Conservation (phyloP, 2,888 invertebrate species). For the Drosophila mercatorum region DNA sequence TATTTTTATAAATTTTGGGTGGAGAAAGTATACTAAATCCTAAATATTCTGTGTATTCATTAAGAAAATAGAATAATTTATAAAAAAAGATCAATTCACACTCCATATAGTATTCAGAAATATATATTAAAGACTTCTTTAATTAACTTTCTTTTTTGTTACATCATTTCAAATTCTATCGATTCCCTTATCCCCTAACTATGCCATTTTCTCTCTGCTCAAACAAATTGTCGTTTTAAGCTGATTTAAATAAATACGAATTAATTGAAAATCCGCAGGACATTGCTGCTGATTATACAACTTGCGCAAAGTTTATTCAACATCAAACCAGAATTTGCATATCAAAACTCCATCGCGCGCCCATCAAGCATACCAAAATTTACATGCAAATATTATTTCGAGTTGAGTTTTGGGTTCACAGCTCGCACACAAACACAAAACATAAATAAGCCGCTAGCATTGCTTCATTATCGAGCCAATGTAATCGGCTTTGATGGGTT, state of each 20-base stretch:
- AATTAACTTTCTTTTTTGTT: neutral
- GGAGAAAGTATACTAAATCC: too few relatives aligned
- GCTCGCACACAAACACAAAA: neutral
- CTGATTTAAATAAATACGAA: neutral
- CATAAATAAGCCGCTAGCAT: constrained; percentile 10
- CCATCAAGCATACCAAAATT: constrained; percentile 3
- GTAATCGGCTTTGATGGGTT: constrained; percentile 15
- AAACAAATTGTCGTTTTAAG: neutral
- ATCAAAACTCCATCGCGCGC: neutral
- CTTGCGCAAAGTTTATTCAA: neutral
- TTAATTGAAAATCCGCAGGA: constrained; percentile 12
- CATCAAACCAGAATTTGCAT: neutral
- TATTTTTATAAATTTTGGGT: neutral
- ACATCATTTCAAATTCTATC: neutral
- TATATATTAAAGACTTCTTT: too few relatives aligned
- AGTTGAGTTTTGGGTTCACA: constrained; percentile 7
- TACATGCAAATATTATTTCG: constrained; percentile 21
- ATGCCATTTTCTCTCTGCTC: neutral
- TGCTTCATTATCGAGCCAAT: constrained; percentile 18
- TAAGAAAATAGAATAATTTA: too few relatives aligned
- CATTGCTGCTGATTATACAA: constrained; percentile 4
- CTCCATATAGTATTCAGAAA: too few relatives aligned
- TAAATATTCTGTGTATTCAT: too few relatives aligned
- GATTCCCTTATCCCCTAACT: neutral
- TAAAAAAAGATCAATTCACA: too few relatives aligned